A percentile compares a stretch with the other conserved stretches of the same genome.
These are phyloP conservation scores for Hyposoter dolosus DNA, from an alignment of 2,888 invertebrate species.

Conservation along the genomic window DNA sequence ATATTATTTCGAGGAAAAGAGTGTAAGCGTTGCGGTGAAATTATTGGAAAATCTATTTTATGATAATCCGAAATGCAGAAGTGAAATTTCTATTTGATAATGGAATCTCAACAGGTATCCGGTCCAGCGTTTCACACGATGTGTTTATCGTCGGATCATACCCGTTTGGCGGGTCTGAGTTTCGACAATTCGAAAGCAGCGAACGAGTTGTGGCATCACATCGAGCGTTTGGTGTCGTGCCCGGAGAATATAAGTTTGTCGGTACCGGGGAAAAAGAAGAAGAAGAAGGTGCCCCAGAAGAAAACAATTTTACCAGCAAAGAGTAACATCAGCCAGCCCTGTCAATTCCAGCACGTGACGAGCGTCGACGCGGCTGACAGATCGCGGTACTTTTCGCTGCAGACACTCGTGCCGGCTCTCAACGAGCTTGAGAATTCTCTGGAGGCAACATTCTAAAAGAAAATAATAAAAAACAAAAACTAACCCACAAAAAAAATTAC, in stretches of 20 bases:
- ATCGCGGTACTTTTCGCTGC: constrained; percentile 89
- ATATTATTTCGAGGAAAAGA: not conserved
- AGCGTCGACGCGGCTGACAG: constrained; percentile 90
- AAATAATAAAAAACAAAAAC: constrained; percentile 48
- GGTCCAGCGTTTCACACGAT: constrained; percentile 93
- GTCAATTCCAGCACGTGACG: constrained; percentile 94
- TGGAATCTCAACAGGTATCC: constrained; percentile 82
- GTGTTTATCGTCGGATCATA: constrained; percentile 92
- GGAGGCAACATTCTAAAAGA: constrained; percentile 77
- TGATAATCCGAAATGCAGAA: not conserved
- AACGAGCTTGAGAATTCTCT: constrained; percentile 77
- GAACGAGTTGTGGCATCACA: constrained; percentile 89
- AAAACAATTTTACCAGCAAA: constrained; percentile 89
- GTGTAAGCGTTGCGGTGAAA: not conserved
- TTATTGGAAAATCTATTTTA: not conserved
- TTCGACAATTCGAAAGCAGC: constrained; percentile 92
- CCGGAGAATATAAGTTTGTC: constrained; percentile 92
- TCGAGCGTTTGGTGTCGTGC: constrained; percentile 90
- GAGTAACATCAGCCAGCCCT: constrained; percentile 93
- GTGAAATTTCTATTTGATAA: not conserved
- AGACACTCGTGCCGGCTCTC: constrained; percentile 87
- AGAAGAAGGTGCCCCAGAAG: constrained; percentile 87
- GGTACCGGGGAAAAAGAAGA: constrained; percentile 88
- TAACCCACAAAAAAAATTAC: constrained; percentile 2
- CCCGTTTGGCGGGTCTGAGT: constrained; percentile 91